Conservation (phyloP, 1,140 invertebrate genomes). For the Bradynema listronoti region DNA sequence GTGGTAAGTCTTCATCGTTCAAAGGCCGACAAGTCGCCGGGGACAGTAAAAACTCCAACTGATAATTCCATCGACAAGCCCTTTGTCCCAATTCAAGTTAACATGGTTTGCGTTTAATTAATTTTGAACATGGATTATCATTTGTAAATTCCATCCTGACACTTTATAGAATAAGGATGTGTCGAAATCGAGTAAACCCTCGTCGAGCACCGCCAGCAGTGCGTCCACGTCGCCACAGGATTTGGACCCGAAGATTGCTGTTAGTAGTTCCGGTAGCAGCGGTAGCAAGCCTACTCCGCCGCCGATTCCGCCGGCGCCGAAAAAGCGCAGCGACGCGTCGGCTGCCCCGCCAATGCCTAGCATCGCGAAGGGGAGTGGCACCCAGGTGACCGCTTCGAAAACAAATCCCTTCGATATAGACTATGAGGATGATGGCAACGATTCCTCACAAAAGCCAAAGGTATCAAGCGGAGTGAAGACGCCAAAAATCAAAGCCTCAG, state of each 20-base stretch:
- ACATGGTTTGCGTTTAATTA: background rate
- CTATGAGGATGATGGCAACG: no score
- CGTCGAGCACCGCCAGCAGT: conserved; percentile 12
- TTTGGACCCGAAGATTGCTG: background rate
- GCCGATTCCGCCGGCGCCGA: conserved; percentile 23
- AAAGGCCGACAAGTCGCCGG: no score
- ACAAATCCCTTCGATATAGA: conserved; percentile 29
- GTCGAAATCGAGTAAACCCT: no score
- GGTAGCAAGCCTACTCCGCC: conserved; percentile 5
- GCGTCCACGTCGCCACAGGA: background rate
- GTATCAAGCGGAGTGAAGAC: no score
- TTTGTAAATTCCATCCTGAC: background rate
- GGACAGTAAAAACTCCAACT: no score
- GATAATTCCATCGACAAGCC: no score
- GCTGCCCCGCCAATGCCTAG: background rate
- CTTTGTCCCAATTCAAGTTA: no score
- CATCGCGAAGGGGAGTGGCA: conserved; percentile 4
- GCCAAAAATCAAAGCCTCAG: no score
- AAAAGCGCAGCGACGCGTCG: conserved; percentile 14
- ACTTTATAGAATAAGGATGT: no score
- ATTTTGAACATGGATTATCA: background rate
- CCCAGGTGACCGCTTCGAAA: background rate
- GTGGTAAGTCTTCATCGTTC: background rate
- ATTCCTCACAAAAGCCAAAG: no score
- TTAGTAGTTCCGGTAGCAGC: background rate